These are phyloP conservation scores for Eueremaeus valkanovi DNA, from an alignment of 2,888 invertebrate species.

Conservation along the genomic window DNA sequence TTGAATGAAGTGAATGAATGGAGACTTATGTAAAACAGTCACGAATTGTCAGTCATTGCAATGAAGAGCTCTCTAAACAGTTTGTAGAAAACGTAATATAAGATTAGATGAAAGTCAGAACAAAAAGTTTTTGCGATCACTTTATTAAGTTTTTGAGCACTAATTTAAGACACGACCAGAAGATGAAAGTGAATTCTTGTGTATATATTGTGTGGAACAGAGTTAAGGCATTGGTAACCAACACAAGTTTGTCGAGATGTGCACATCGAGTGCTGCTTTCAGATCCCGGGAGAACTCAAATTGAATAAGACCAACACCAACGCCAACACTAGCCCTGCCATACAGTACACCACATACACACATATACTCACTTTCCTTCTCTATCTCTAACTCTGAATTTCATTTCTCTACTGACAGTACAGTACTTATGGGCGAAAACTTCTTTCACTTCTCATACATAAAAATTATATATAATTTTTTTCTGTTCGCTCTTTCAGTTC, in stretches of 20 bases:
- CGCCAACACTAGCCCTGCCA: no score
- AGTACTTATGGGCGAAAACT: no score
- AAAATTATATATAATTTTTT: no score
- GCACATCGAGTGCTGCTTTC: neutral
- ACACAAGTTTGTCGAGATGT: constrained; percentile 7
- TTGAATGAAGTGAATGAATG: neutral
- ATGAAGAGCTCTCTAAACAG: neutral
- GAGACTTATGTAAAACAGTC: neutral
- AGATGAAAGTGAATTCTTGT: neutral
- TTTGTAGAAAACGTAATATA: neutral
- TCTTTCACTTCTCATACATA: no score
- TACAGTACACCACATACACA: no score
- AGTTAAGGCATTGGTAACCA: neutral
- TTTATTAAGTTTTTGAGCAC: neutral
- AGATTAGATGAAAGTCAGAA: no score
- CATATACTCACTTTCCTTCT: no score
- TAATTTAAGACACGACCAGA: neutral
- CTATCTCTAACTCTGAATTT: no score
- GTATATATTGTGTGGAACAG: neutral
- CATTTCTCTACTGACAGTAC: no score
- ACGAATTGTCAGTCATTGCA: neutral
- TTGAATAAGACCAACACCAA: neutral
- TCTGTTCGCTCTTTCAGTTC: neutral
- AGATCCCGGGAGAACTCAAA: constrained; percentile 2
- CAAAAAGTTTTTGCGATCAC: no score